phyloP scores from a whole-genome alignment of 2,888 invertebrate species.

The Cephus pygmeus region DNA sequence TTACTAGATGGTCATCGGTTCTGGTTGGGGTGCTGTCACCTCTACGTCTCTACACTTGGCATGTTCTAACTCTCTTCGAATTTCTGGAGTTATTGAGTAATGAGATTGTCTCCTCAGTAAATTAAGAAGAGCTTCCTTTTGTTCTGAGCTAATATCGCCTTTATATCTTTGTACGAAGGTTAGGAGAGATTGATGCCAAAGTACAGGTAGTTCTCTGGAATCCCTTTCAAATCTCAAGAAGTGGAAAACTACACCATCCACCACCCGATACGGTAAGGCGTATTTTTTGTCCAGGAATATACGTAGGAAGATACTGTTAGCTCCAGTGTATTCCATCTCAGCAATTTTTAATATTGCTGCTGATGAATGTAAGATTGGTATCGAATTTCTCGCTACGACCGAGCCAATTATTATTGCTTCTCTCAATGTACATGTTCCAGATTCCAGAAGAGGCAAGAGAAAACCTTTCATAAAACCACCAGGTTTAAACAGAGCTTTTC shows the following conservation, averaged over 20 bases:
- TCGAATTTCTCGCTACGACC: slow-evolving; percentile 88
- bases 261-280: slow-evolving; percentile 93
- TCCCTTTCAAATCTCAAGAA: slow-evolving; percentile 92
- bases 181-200: slow-evolving; percentile 96
- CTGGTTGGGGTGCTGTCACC: slow-evolving; percentile 56
- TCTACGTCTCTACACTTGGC: slow-evolving; percentile 84
- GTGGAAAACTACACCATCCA: slow-evolving; percentile 95
- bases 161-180: slow-evolving; percentile 97
- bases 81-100: slow-evolving; percentile 81
- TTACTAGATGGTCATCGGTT: slow-evolving; percentile 42
- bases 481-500: slow-evolving; percentile 95
- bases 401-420: slow-evolving; percentile 97
- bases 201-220: slow-evolving; percentile 85
- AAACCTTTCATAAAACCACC: slow-evolving; percentile 98
- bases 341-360: slow-evolving; percentile 96
- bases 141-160: slow-evolving; percentile 92
- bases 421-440: slow-evolving; percentile 92
- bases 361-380: slow-evolving; percentile 94
- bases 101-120: slow-evolving; percentile 81
- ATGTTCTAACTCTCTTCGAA: slow-evolving; percentile 86
- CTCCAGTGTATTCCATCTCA: slow-evolving; percentile 97
- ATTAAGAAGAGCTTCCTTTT: slow-evolving; percentile 85
- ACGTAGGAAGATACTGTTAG: slow-evolving; percentile 93
- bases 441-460: slow-evolving; percentile 79
- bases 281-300: slow-evolving; percentile 98